These are phyloP conservation scores for Centruroides vittatus DNA, from an alignment of 1,140 invertebrate genomes.

Conservation along the genomic window DNA sequence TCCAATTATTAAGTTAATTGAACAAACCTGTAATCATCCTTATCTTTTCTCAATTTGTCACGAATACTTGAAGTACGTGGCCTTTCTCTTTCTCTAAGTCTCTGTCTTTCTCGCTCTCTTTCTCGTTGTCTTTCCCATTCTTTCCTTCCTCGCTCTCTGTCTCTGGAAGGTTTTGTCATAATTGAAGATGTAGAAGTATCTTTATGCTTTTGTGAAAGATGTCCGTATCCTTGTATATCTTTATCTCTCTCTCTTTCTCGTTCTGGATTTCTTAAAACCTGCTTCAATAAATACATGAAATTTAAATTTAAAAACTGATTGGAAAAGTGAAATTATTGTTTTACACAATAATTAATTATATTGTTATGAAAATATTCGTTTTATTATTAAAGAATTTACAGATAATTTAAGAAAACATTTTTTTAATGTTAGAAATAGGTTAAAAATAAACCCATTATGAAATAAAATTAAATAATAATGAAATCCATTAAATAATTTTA, in stretches of 20 bases:
- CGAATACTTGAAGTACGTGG: background rate
- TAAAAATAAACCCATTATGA: too few relatives aligned
- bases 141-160: slow-evolving; percentile 8
- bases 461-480: too few relatives aligned
- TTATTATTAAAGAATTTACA: too few relatives aligned
- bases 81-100: background rate
- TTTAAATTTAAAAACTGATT: too few relatives aligned
- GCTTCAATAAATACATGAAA: background rate
- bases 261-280: slow-evolving; percentile 16
- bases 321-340: too few relatives aligned
- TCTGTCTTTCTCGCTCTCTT: background rate
- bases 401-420: too few relatives aligned
- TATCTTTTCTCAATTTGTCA: background rate
- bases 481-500: too few relatives aligned
- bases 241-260: slow-evolving; percentile 12
- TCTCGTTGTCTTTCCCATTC: slow-evolving; percentile 1
- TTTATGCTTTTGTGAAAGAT: slow-evolving; percentile 6
- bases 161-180: background rate
- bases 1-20: too few relatives aligned
- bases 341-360: too few relatives aligned
- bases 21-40: slow-evolving; percentile 7
- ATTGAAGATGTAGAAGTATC: slow-evolving; percentile 7
- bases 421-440: too few relatives aligned
- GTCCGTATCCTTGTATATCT: background rate
- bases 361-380: too few relatives aligned